Evolutionary conservation across 2,888 invertebrate species (phyloP).

Genomic region (Ormyrus nitidulus): DNA sequence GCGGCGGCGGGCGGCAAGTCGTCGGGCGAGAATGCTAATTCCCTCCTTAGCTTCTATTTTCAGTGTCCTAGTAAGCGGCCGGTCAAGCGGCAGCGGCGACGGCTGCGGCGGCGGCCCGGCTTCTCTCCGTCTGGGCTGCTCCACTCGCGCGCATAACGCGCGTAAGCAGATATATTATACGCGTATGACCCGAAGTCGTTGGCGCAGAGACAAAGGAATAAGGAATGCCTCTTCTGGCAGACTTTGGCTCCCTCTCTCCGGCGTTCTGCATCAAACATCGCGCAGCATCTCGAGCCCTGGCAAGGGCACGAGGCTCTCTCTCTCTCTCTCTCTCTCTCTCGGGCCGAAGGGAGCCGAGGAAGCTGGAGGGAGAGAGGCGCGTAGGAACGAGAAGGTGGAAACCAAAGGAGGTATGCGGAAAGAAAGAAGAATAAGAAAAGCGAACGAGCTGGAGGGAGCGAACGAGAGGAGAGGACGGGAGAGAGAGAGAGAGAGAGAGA

Average conservation of each 20-base stretch:
- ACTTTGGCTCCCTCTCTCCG: constrained; percentile 65
- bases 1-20: background rate
- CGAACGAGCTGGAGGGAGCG: constrained; percentile 57
- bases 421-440: constrained; percentile 72
- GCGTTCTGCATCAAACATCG: no score
- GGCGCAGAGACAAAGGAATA: constrained; percentile 74
- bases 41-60: no score
- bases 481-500: constrained; percentile 47
- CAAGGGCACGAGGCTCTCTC: constrained; percentile 60
- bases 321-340: constrained; percentile 73
- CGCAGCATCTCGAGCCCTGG: no score
- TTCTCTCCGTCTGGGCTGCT: background rate
- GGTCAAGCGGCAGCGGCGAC: no score
- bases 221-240: constrained; percentile 62
- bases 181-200: constrained; percentile 67
- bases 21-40: background rate
- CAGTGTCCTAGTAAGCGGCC: no score
- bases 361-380: constrained; percentile 45
- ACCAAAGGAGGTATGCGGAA: constrained; percentile 64
- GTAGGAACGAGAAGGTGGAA: constrained; percentile 58
- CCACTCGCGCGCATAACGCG: background rate
- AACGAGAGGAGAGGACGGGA: constrained; percentile 46
- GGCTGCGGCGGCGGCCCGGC: no score
- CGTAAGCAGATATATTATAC: constrained; percentile 57
- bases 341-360: constrained; percentile 48